phyloP scores from a whole-genome alignment of 2,888 invertebrate species.

The Heterodera filipjevi region DNA sequence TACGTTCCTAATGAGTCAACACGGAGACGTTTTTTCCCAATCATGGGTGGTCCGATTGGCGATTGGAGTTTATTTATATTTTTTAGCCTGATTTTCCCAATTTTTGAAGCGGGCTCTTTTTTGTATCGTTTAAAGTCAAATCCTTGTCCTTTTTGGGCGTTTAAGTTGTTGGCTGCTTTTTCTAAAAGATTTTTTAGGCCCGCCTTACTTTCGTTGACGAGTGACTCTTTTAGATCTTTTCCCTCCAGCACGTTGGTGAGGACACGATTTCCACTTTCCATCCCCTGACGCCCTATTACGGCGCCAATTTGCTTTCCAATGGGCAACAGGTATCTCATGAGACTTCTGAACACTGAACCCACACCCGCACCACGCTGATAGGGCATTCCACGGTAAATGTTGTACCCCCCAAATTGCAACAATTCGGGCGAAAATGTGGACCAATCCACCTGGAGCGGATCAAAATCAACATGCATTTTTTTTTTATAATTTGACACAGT shows the following conservation, averaged over 20 bases:
- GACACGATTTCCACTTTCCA: conserved; percentile 9
- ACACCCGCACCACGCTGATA: conserved; percentile 11
- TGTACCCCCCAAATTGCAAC: conserved; percentile 17
- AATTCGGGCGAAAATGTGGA: neutral
- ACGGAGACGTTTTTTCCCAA: neutral
- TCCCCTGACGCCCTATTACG: neutral
- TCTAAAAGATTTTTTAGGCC: no score
- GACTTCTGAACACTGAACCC: conserved; percentile 13
- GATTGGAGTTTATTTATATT: no score
- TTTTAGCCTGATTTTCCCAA: no score
- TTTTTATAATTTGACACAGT: neutral
- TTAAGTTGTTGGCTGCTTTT: no score
- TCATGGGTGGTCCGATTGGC: no score
- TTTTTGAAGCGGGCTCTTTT: no score
- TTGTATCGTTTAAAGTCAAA: no score
- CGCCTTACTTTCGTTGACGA: no score
- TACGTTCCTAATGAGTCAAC: neutral
- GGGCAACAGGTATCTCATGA: neutral
- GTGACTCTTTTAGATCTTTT: no score
- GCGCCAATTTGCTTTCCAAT: conserved; percentile 13
- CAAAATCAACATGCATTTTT: conserved; percentile 27
- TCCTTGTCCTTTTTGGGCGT: no score
- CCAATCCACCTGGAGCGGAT: conserved; percentile 24
- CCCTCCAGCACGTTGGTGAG: no score
- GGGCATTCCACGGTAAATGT: neutral